Evolutionary conservation across 1,140 invertebrate genomes (phyloP).

Genomic region (Notospermus geniculatus): DNA sequence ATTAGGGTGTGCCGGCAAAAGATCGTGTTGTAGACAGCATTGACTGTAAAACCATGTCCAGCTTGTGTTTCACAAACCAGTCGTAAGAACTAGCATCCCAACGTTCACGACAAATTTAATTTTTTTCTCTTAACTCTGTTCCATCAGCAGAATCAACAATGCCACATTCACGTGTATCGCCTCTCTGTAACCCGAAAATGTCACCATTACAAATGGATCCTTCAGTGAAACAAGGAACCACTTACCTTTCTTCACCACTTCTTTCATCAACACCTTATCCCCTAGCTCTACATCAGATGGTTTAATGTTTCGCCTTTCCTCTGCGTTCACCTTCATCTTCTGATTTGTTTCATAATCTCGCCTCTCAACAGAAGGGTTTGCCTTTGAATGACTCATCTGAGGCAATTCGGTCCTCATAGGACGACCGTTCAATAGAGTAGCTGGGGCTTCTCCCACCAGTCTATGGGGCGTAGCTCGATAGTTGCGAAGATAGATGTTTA

Average conservation of each 20-base stretch:
- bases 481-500: constrained; percentile 16
- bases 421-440: not conserved
- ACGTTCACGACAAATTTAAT: too few species aligned
- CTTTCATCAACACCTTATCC: constrained; percentile 1
- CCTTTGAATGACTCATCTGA: not conserved
- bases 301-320: not conserved
- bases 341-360: not conserved
- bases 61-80: too few species aligned
- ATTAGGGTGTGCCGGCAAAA: too few species aligned
- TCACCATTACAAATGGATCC: not conserved
- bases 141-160: too few species aligned
- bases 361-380: not conserved
- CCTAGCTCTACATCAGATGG: not conserved
- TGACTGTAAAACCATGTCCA: too few species aligned
- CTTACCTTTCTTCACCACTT: not conserved
- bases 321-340: not conserved
- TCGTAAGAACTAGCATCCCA: too few species aligned
- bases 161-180: too few species aligned
- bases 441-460: not conserved
- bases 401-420: not conserved
- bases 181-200: not conserved
- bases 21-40: too few species aligned
- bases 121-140: too few species aligned
- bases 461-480: constrained; percentile 24
- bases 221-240: not conserved